A percentile compares a stretch with the other conserved stretches of the same genome.
These are phyloP conservation scores for Bothrops jararaca DNA, from an alignment of 2,113 vertebrate genomes.

Conservation along the genomic window DNA sequence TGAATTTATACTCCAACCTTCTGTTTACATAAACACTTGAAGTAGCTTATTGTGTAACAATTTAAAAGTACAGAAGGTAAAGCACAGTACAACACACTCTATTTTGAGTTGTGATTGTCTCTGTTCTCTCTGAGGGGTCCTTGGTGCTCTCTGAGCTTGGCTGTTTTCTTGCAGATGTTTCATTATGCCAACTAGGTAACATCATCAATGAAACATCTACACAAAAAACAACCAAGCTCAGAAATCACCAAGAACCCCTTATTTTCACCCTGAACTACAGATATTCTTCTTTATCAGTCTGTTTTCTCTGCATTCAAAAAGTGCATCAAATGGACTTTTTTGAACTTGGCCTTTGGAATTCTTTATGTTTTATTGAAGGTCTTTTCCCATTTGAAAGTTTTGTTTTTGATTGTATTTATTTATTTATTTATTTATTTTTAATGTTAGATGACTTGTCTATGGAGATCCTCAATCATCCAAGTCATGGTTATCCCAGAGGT, in stretches of 20 bases:
- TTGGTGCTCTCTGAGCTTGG: neutral
- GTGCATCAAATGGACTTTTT: neutral
- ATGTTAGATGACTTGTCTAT: neutral
- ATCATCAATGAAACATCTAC: neutral
- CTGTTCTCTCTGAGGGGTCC: neutral
- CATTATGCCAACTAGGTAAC: neutral
- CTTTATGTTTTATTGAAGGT: neutral
- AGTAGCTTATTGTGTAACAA: no score
- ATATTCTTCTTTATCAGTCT: neutral
- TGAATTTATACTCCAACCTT: no score
- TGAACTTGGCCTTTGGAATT: neutral
- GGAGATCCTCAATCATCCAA: no score
- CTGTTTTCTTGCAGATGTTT: neutral
- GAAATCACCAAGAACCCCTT: neutral
- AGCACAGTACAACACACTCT: no score
- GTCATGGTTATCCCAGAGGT: no score
- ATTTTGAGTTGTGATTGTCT: neutral
- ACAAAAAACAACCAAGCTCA: neutral
- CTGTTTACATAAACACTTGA: no score
- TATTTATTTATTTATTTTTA: neutral
- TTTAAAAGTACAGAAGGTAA: no score
- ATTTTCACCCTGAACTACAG: neutral
- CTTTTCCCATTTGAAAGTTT: neutral
- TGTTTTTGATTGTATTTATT: neutral
- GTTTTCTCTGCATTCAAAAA: neutral